Conservation (phyloP, 2,113 vertebrate species). For the Lampris incognitus region DNA sequence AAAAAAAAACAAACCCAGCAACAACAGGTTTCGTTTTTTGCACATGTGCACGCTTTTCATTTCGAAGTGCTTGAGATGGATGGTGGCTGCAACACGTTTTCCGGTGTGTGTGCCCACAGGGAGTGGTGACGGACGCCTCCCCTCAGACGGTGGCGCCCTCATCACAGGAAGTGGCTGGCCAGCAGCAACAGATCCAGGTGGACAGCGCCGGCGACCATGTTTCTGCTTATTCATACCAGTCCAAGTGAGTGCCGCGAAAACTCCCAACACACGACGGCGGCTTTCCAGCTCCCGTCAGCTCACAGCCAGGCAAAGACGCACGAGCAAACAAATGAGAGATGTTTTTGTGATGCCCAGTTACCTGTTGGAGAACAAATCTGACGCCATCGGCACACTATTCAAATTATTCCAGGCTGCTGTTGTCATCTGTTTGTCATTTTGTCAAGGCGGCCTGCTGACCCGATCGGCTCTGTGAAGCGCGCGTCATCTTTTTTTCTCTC, state of each 20-base stretch:
- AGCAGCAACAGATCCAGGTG: slow-evolving; percentile 96
- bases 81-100: slow-evolving; percentile 6
- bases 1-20: no score
- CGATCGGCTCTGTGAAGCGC: slow-evolving; percentile 28
- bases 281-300: not conserved
- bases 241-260: slow-evolving; percentile 87
- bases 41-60: not conserved
- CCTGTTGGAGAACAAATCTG: not conserved
- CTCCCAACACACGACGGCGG: not conserved
- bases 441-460: slow-evolving; percentile 23
- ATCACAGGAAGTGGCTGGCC: slow-evolving; percentile 92
- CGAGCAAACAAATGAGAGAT: no score
- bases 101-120: slow-evolving; percentile 78
- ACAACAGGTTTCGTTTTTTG: no score
- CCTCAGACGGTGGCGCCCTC: slow-evolving; percentile 94
- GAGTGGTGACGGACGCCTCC: slow-evolving; percentile 95
- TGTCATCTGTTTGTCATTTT: slow-evolving; percentile 46
- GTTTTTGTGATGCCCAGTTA: no score
- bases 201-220: slow-evolving; percentile 91
- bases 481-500: slow-evolving; percentile 8
- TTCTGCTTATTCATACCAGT: slow-evolving; percentile 95
- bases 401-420: slow-evolving; percentile 37
- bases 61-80: not conserved
- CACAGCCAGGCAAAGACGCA: no score
- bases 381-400: slow-evolving; percentile 19